Evolutionary conservation across 2,888 invertebrate genomes (phyloP), one percentile per base, ranked within the genome.

Genomic region (Fragum whitleyi): DNA sequence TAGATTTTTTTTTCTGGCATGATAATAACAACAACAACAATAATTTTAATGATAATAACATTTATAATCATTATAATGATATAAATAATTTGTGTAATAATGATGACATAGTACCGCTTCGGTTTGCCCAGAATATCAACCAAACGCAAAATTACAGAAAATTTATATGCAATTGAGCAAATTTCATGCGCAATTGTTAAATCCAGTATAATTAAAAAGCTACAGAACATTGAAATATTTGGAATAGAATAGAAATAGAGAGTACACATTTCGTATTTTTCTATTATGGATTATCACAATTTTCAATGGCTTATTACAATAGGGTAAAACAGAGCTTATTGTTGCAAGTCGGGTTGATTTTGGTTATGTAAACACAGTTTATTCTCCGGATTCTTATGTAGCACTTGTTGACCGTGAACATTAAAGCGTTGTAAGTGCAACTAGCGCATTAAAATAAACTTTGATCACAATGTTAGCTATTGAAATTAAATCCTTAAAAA

Each of bases 261-360:
- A 57, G 57, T 57, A 57, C 57, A 57, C 57, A 57, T 26, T 57
- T 62, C 36, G 5, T 42, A 14, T 32, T 39, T 65, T 36, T 42
- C 65, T 65, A 6, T 65, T 65, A 65, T 65, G 65, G 65, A 65
- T 65, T 65, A 65, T 42, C 65, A 9, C 62, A 19, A 65, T 5
- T 65, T 39, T 2, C 36, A 42, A 39, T 23, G 21, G 42, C 23
- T 19, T 1, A 6, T 65, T 23, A 65, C 65, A 65, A 65, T 65
- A 11, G 65, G 36, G 36, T 36, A 65, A 65, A 65, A 65, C 65
- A 65, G 65, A 9, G 3, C 36, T 21, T 36, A 65, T 65, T 65
- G 65, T 42, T 42, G 42, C 28, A 23, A 23, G 23, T 36, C 11
- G 36, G 65, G 65, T 65, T 65, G 65, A 65, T 65, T 36, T 36